phyloP scores from a whole-genome alignment of 2,113 vertebrate genomes.

The Oceanodroma tethys region DNA sequence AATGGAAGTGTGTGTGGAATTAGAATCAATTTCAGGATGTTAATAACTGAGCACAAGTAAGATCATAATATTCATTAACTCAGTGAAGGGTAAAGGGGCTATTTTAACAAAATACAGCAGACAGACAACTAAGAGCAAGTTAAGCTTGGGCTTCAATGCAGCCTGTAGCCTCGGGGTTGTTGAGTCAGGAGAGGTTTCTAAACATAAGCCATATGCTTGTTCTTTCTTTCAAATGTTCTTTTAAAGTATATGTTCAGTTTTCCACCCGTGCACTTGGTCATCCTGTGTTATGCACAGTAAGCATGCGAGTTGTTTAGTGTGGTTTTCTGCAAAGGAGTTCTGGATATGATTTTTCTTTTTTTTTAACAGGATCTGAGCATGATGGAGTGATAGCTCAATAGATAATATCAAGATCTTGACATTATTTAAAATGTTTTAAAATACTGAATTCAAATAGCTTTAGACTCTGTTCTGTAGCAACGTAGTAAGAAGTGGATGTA shows the following conservation, averaged over 20 bases:
- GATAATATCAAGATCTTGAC: background rate
- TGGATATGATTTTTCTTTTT: background rate
- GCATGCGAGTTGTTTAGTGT: background rate
- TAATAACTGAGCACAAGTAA: background rate
- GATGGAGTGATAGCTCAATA: background rate
- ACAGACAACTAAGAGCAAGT: background rate
- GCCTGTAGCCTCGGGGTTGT: background rate
- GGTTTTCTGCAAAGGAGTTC: background rate
- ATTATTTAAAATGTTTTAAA: background rate
- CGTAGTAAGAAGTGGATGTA: background rate
- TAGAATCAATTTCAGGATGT: background rate
- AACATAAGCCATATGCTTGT: slow-evolving; percentile 48
- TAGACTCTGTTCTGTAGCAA: background rate
- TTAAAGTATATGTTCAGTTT: background rate
- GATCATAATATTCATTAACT: slow-evolving; percentile 2
- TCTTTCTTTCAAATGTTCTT: slow-evolving; percentile 8
- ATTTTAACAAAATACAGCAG: background rate
- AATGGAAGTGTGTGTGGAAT: background rate
- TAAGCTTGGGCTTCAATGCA: background rate
- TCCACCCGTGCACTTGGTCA: background rate
- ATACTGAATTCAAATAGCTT: background rate
- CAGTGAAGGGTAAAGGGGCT: background rate
- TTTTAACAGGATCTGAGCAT: background rate
- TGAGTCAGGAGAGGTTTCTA: slow-evolving; percentile 15
- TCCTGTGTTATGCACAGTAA: background rate